Conservation (phyloP, 2,797 vertebrate species). For the Sitta carolinensis region DNA sequence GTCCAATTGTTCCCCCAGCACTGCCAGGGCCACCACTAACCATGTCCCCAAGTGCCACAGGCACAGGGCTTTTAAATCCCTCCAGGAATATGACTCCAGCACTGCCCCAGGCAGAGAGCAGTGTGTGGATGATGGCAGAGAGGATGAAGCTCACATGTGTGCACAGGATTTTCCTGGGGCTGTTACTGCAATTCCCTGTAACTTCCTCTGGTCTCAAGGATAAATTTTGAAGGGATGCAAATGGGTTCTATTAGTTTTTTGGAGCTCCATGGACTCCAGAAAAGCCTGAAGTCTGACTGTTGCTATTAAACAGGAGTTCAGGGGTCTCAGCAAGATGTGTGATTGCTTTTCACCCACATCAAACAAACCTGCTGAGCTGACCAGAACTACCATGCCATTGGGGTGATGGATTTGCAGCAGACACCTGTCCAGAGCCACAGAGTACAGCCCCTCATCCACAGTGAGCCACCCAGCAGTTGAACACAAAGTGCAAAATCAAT, state of each 20-base stretch:
- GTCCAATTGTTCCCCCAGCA: background rate
- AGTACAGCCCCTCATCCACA: background rate
- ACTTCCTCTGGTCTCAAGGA: background rate
- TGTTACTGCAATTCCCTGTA: background rate
- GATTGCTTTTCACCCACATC: background rate
- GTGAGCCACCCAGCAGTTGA: background rate
- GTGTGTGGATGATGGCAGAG: background rate
- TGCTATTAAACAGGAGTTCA: background rate
- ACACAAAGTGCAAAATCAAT: background rate
- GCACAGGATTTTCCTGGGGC: background rate
- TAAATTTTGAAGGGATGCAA: background rate
- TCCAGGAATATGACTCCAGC: background rate
- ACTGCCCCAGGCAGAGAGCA: background rate
- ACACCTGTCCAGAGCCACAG: no score
- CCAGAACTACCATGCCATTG: accelerated
- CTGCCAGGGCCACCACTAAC: background rate
- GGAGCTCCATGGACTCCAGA: background rate
- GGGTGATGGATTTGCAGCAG: background rate
- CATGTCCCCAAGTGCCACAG: background rate
- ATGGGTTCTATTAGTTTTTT: background rate
- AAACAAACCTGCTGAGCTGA: background rate
- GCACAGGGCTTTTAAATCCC: background rate
- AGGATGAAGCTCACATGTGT: accelerated
- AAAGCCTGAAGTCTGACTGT: background rate
- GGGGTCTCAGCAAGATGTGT: background rate